These are phyloP conservation scores for Benthosema pterotum DNA, from an alignment of 2,797 vertebrate genomes.

Conservation along the genomic window DNA sequence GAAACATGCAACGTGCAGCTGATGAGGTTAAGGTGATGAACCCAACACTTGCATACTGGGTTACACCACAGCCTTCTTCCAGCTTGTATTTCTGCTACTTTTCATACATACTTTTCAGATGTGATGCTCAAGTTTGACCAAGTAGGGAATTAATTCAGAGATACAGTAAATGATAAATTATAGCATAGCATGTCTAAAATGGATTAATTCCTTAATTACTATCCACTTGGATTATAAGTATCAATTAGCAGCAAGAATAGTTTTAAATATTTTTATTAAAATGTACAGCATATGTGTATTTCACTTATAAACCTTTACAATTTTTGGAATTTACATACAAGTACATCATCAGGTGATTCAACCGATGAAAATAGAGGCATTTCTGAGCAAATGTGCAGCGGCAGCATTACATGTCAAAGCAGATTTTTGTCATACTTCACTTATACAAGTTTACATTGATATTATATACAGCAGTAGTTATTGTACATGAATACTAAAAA, in stretches of 20 bases:
- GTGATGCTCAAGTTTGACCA: too few species aligned
- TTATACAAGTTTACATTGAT: constrained; percentile 61
- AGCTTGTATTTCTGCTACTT: too few species aligned
- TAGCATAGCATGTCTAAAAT: too few species aligned
- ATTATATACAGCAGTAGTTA: constrained; percentile 81
- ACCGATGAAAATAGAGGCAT: constrained; percentile 56
- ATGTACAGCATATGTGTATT: constrained; percentile 57
- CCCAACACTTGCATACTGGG: too few species aligned
- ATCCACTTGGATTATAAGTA: constrained; percentile 1
- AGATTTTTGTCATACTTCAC: constrained; percentile 56
- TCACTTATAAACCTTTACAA: constrained; percentile 52
- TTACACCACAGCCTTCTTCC: too few species aligned
- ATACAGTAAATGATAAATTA: too few species aligned
- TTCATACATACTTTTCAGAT: too few species aligned
- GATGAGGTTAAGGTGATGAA: too few species aligned
- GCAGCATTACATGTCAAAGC: constrained; percentile 54
- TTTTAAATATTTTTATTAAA: constrained; percentile 74
- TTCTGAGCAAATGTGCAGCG: constrained; percentile 57
- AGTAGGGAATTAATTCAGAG: too few species aligned
- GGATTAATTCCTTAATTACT: not conserved
- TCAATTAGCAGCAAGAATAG: constrained; percentile 6
- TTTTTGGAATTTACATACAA: constrained; percentile 63
- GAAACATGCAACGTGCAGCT: too few species aligned
- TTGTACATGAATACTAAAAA: constrained; percentile 62
- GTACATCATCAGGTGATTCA: constrained; percentile 56